Evolutionary conservation across 2,797 vertebrate genomes (phyloP).

Genomic region (Gallirallus australis): DNA sequence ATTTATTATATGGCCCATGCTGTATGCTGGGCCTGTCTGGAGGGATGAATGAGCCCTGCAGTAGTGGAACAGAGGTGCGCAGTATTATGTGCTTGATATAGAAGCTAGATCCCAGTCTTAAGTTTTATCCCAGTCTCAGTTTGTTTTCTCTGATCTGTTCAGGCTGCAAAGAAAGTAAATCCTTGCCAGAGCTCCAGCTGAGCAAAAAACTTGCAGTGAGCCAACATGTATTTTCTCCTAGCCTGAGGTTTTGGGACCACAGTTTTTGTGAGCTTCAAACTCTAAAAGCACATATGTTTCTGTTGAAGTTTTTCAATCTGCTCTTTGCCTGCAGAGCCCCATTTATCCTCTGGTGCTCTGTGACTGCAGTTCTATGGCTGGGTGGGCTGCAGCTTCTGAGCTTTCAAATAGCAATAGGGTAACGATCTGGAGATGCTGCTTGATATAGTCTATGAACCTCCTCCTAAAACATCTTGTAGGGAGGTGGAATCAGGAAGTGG

Average conservation of each 20-base stretch:
- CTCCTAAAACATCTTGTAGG: conserved; percentile 22
- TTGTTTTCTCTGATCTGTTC: neutral
- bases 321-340: neutral
- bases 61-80: neutral
- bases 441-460: neutral
- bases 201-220: neutral
- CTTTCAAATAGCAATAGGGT: neutral
- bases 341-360: neutral
- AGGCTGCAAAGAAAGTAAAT: neutral
- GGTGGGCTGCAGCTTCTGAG: conserved; percentile 2
- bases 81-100: neutral
- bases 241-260: neutral
- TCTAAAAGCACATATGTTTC: conserved; percentile 13
- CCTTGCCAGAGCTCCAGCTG: neutral
- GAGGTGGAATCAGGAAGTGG: conserved; percentile 32
- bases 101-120: neutral
- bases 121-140: neutral
- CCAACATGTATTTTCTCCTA: neutral
- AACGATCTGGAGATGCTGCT: neutral
- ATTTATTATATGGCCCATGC: no score
- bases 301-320: conserved; percentile 9
- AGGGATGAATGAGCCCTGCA: neutral
- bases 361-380: neutral
- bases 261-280: neutral
- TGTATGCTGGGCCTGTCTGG: neutral